phyloP scores from a whole-genome alignment of 2,888 invertebrate genomes.

The Phoenoteleia sp. region DNA sequence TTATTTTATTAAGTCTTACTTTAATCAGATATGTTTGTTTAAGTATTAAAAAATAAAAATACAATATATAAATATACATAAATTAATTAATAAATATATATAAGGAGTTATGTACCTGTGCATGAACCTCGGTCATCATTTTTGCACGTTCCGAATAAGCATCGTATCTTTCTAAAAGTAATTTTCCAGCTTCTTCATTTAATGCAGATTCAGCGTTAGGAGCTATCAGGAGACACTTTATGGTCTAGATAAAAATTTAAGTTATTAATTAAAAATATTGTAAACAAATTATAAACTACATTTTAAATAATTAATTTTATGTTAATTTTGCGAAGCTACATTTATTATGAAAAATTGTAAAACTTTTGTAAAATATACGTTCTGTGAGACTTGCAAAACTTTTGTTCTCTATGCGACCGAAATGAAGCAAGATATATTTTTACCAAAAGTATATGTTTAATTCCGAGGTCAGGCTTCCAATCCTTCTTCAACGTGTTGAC shows the following conservation, averaged over 20 bases:
- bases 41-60: too few species aligned
- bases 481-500: slow-evolving; percentile 98
- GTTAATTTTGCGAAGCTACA: too few species aligned
- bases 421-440: slow-evolving; percentile 62
- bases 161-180: slow-evolving; percentile 96
- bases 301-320: too few species aligned
- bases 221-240: slow-evolving; percentile 98
- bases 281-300: too few species aligned
- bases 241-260: slow-evolving; percentile 89
- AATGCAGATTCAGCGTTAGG: slow-evolving; percentile 99
- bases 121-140: slow-evolving; percentile 97
- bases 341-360: too few species aligned
- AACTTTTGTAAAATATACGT: too few species aligned
- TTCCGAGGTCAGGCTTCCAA: slow-evolving; percentile 98
- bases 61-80: too few species aligned
- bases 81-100: too few species aligned
- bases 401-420: neutral
- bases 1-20: neutral
- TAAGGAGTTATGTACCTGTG: slow-evolving; percentile 90
- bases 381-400: too few species aligned
- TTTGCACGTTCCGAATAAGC: slow-evolving; percentile 96
- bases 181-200: slow-evolving; percentile 98
- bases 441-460: slow-evolving; percentile 97
- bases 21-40: too few species aligned
- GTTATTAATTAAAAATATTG: slow-evolving; percentile 1